Conservation (phyloP, 35 echinoderm and acorn worm species). For the Amphiura filiformis region DNA sequence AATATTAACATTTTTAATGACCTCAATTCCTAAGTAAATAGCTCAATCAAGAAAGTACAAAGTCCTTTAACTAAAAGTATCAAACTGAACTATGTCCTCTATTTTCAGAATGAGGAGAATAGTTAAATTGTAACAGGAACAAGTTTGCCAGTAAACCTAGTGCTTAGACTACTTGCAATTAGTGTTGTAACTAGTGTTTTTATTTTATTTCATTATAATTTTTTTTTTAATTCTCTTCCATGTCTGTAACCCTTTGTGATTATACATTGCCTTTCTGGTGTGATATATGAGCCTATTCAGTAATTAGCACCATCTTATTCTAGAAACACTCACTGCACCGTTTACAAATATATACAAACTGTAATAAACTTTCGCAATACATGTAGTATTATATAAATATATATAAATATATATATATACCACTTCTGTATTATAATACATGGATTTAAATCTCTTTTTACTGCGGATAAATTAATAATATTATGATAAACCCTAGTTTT, state of each 20-base stretch:
- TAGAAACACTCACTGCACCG: neutral
- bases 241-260: neutral
- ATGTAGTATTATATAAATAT: conserved; percentile 10
- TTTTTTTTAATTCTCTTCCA: neutral
- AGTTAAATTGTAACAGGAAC: too few species aligned
- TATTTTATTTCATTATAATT: too few species aligned
- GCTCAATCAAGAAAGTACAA: too few species aligned
- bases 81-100: too few species aligned
- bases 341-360: neutral
- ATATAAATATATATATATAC: neutral
- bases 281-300: neutral
- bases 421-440: conserved; percentile 3
- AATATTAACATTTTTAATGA: too few species aligned
- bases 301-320: neutral
- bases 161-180: too few species aligned
- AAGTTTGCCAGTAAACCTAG: too few species aligned
- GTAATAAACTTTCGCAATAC: conserved; percentile 5
- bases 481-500: conserved; percentile 5
- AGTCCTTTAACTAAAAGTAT: too few species aligned
- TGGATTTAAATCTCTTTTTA: conserved; percentile 11
- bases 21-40: too few species aligned
- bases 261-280: neutral
- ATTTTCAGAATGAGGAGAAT: too few species aligned
- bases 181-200: too few species aligned
- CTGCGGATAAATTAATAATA: conserved; percentile 1